These are phyloP conservation scores for Menura novaehollandiae DNA, from an alignment of 2,113 vertebrate species.

Conservation along the genomic window DNA sequence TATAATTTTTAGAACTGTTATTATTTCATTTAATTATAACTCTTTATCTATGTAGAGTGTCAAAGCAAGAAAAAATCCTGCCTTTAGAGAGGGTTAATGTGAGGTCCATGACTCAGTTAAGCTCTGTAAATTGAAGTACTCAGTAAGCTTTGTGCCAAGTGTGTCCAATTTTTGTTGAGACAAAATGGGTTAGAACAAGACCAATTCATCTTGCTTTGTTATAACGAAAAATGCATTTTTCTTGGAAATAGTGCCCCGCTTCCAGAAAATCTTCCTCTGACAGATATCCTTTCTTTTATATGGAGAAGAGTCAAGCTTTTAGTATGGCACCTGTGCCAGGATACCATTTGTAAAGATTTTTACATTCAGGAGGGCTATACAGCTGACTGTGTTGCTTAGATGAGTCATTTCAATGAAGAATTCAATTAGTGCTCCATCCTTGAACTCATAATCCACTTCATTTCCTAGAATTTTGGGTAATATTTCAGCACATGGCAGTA, in stretches of 20 bases:
- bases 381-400: background rate
- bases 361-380: background rate
- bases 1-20: background rate
- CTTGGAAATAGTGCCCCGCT: background rate
- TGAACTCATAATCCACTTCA: conserved; percentile 1
- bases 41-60: background rate
- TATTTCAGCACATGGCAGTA: conserved; percentile 1
- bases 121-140: background rate
- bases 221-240: background rate
- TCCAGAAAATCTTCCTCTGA: background rate
- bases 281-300: background rate
- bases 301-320: background rate
- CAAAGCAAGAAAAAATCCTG: background rate
- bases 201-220: background rate
- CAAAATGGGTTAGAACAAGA: background rate
- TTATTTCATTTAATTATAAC: background rate
- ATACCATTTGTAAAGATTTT: background rate
- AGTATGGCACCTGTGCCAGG: background rate
- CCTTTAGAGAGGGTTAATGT: background rate
- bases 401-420: conserved; percentile 41
- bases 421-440: conserved; percentile 25
- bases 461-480: conserved; percentile 44
- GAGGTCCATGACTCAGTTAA: background rate
- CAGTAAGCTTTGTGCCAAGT: background rate
- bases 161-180: background rate